Percentiles rank a stretch among this genome's conserved stretches.
These are phyloP conservation scores for Ceratotherium simum DNA, from an alignment of 2,113 vertebrate species.

Conservation along the genomic window DNA sequence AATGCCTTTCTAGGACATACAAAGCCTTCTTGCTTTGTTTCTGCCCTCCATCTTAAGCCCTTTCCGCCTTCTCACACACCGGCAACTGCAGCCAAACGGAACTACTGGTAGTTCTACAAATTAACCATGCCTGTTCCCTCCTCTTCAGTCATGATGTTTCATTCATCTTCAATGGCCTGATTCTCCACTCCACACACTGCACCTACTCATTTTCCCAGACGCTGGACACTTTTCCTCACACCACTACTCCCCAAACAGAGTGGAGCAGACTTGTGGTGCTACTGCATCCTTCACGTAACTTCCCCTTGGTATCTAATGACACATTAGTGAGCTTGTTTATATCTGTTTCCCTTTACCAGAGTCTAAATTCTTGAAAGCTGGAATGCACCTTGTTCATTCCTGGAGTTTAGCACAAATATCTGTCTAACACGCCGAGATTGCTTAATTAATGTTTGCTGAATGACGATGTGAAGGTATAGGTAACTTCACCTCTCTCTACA, in stretches of 20 bases:
- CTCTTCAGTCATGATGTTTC: not conserved
- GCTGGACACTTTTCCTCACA: too few relatives aligned
- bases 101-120: not conserved
- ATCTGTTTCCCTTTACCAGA: not conserved
- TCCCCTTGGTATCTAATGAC: not conserved
- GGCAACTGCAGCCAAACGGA: accelerated
- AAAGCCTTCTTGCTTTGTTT: not conserved
- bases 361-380: not conserved
- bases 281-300: not conserved
- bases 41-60: not conserved
- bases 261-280: accelerated
- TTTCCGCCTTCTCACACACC: not conserved
- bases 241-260: too few relatives aligned
- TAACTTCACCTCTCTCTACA: not conserved
- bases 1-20: not conserved
- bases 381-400: not conserved
- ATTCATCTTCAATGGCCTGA: not conserved
- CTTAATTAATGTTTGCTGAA: not conserved
- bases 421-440: not conserved
- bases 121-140: not conserved
- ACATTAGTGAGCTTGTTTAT: not conserved
- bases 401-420: not conserved
- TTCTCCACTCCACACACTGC: not conserved
- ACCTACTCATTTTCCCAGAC: not conserved
- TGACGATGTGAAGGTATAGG: not conserved